Evolutionary conservation across 2,113 vertebrate species (phyloP), one percentile per base, ranked within the genome.

Genomic region (Amphiprion percula): DNA sequence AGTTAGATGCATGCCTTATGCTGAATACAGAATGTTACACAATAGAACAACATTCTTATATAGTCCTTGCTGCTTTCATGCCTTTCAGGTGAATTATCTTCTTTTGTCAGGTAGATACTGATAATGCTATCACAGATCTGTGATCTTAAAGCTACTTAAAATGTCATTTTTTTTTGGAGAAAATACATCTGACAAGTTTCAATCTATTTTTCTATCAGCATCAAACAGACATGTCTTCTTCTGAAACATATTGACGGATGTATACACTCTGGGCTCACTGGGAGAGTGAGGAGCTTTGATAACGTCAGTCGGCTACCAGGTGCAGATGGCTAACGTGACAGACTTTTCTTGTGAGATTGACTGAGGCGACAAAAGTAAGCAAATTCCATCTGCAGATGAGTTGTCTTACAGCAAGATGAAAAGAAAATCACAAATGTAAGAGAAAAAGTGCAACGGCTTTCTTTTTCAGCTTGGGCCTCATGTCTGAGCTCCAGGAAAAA

Each of bases 191-290:
- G 83, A 60, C 65, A 80, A 73, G 70, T 90, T 92, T 88, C 91
- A 91, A 93, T 92, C 87, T 91, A 82, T 87, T 93, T 92, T 92
- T 90, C 90, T 64, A 91, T 93, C 90, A 90, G 82, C 82, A 54
- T 85, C 83, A 79, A 66, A 78, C 84, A 84, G 82, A 68, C 69
- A 66, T 26, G 56, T 85, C 69, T 74, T 73, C 58, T 75, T 33
- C 79, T 53, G 74, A 65, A 73, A 79, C 69, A 37, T 86, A 83
- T 84, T 79, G 84, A 87, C 56, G 58, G 80, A 74, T 79, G 77
- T 77, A 69, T 82, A 74, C 87, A 85, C 83, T 82, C 64, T 2
- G 74, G 49, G 74, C 59, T 58, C 76, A 56, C 67, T 19, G 11
- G 55, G 41, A 41, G 72, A 53, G 69, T 30, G 75, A 84, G 85